A percentile compares a stretch with the other conserved stretches of the same genome.
Evolutionary conservation across 2,113 vertebrate species (phyloP).

Genomic region (Chauna torquata): DNA sequence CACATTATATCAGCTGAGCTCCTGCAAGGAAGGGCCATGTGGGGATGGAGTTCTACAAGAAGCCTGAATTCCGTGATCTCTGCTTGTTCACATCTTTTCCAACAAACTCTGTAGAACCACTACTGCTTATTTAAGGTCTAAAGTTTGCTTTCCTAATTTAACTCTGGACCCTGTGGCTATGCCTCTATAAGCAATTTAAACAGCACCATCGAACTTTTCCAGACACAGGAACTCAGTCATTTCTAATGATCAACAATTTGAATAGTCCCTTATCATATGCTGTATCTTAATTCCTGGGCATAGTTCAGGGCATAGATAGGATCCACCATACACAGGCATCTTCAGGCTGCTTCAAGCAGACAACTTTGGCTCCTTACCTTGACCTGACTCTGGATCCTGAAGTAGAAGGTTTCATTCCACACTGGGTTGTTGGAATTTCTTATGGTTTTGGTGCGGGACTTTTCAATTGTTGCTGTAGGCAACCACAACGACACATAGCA

Average conservation of each 20-base stretch:
- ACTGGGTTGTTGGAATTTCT: slow-evolving; percentile 78
- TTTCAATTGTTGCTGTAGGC: slow-evolving; percentile 75
- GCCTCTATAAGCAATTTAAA: not conserved
- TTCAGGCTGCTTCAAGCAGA: not conserved
- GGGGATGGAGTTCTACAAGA: not conserved
- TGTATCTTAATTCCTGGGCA: not conserved
- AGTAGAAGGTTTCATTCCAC: slow-evolving; percentile 88
- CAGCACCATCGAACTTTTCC: fast-evolving
- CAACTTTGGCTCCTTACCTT: slow-evolving; percentile 75
- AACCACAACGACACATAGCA: slow-evolving; percentile 83
- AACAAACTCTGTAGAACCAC: not conserved
- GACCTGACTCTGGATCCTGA: slow-evolving; percentile 78
- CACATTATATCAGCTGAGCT: not conserved
- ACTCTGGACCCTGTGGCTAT: not conserved
- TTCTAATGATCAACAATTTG: not conserved
- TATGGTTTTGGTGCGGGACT: slow-evolving; percentile 78
- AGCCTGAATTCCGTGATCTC: not conserved
- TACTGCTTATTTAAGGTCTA: not conserved
- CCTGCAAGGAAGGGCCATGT: not conserved
- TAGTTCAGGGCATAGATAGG: not conserved
- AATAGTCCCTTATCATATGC: not conserved
- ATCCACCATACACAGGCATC: not conserved
- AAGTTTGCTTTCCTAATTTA: not conserved
- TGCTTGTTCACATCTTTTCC: not conserved
- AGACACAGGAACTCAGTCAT: not conserved